phyloP scores from a whole-genome alignment of 2,797 vertebrate species.

The Denticeps clupeoides region DNA sequence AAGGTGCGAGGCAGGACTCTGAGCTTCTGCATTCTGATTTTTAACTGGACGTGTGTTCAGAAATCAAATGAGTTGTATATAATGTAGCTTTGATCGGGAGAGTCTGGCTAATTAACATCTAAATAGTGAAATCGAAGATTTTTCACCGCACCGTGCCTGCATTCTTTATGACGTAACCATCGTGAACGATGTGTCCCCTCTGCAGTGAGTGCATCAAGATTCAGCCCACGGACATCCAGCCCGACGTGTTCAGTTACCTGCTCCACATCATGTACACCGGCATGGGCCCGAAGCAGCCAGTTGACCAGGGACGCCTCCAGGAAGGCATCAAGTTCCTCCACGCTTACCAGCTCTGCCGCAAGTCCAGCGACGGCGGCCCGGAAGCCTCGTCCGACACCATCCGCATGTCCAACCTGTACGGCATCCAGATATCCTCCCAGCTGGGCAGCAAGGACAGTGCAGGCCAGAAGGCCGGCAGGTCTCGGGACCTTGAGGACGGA shows the following conservation, averaged over 20 bases:
- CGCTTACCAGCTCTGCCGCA: conserved; percentile 79
- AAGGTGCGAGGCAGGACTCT: no score
- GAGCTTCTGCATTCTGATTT: no score
- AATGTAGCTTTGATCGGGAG: no score
- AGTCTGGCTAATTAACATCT: no score
- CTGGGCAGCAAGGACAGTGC: conserved; percentile 65
- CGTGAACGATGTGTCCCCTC: background rate
- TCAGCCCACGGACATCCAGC: conserved; percentile 94
- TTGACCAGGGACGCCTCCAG: conserved; percentile 81
- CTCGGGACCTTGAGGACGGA: conserved; percentile 34
- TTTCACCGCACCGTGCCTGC: no score
- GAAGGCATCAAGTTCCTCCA: conserved; percentile 94
- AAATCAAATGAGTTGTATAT: no score
- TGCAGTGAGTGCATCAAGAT: conserved; percentile 96
- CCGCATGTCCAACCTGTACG: conserved; percentile 91
- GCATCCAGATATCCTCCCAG: conserved; percentile 93
- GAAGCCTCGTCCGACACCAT: conserved; percentile 59
- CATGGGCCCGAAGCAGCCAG: conserved; percentile 79
- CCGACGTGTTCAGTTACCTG: conserved; percentile 95
- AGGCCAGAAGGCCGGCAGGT: conserved; percentile 48
- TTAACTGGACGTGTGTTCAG: no score
- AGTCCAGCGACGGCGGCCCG: conserved; percentile 58
- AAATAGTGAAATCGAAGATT: no score
- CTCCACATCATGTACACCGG: conserved; percentile 97
- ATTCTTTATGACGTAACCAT: background rate